Base-by-base conservation (phyloP, 35 echinoderm and acorn worm genomes). In the Ptychodera flava region DNA sequence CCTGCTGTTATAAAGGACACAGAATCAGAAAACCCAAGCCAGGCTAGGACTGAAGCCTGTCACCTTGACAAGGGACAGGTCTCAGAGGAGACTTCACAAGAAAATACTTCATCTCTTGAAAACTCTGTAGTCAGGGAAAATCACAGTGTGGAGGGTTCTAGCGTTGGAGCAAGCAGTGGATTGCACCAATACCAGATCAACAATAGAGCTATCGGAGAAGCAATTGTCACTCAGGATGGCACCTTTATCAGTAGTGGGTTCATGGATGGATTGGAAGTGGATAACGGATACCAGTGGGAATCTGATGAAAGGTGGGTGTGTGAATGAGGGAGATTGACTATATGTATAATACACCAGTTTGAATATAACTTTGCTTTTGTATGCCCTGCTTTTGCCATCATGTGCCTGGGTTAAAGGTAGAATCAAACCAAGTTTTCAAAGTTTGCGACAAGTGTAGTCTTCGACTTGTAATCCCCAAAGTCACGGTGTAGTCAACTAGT, bases 261-360 rank as follows among this genome's bases (percentile, higher is more conserved):
- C 35, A 84, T 84, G 76, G 91, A 89, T 53, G 86, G 83, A 64
- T 64, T 64, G 33, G 90, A 88, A 30, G 85, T 84, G 33, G 35
- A 88, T 6, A 88, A 37, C 0, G 91, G 85, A 31, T 97, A 97
- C 87, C 89, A 97, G 78, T 97, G 94, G 94, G 94, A 97, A 87
- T 97, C 94, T 28, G 94, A 97, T 86, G 94, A 93, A 35, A 97
- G 91, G 94, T 97, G 78, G 32, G 85, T 35, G 80, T 27, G 0
- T 29, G 22, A 22, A 22, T 75, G 80, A 16, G 80, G 16, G n/a
- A n/a, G n/a, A n/a, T n/a, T n/a, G n/a, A n/a, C n/a, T n/a, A n/a
- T n/a, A n/a, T n/a, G n/a, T n/a, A n/a, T n/a, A n/a, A n/a, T n/a
- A n/a, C n/a, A n/a, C n/a, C n/a, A n/a, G n/a, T n/a, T n/a, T n/a